Evolutionary conservation across 1,140 invertebrate species (phyloP), one percentile per base, ranked within the genome.

Genomic region (Drosophila equinoxialis): DNA sequence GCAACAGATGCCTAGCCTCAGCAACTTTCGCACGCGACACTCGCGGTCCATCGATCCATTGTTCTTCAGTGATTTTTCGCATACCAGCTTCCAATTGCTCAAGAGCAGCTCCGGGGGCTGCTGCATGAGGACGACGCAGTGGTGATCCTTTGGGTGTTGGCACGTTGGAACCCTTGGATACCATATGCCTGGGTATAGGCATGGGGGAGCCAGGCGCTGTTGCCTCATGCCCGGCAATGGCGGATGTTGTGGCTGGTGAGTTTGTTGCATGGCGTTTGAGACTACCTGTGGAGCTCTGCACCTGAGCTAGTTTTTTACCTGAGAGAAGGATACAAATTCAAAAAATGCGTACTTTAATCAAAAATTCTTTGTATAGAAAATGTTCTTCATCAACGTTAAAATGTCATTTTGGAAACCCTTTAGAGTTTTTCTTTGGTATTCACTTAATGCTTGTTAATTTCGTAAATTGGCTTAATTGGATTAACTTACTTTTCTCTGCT

Each of bases 11-110:
- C 55, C 96, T 93, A 0, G 95, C 96, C 92, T 97, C 96, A 0
- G 95, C 96, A n/a, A 97, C 94, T 90, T 95, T 96, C 7, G 95
- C 96, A 80, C 96, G 96, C 0, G 96, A 96, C 77, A 98, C 96
- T 83, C 96, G 94, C 0, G 98, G 98, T 1, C 98, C 98, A 93
- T 99, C 98, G 62, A 99, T 97, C 98, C 98, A 99, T 85, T 98
- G 96, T 89, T 99, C 98, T 79, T 98, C 97, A 75, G 94, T 84
- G 77, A 93, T 74, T 91, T 93, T 82, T 0, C 87, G 72, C 77
- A 92, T 79, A 11, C 83, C 83, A 17, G 84, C 84, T 35, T 87
- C 83, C 13, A 87, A 54, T 35, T 87, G 83, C 10, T 87, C 83
- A 4, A 87, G 68, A 0, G 90, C 83, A 35, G 86, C 90, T 20